Conservation (phyloP, 2,888 invertebrate species). For the Lasioglossum oenotherae region DNA sequence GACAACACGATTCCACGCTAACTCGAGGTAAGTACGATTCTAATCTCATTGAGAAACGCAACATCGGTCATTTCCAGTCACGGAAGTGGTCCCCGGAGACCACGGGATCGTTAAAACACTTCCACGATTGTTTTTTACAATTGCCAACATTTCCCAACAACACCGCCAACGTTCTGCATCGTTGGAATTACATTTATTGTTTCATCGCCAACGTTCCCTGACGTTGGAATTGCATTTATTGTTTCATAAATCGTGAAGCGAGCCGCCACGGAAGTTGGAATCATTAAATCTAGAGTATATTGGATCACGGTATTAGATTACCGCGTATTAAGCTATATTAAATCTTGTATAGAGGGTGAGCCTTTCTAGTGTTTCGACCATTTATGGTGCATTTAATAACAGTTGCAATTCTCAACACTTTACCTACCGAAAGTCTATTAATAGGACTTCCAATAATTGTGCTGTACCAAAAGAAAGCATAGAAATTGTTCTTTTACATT, state of each 20-base stretch:
- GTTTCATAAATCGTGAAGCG: constrained; percentile 20
- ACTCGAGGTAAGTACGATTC: constrained; percentile 59
- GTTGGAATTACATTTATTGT: not conserved
- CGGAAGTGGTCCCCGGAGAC: not conserved
- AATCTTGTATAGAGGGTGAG: not conserved
- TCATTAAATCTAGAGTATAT: constrained; percentile 32
- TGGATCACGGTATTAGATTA: constrained; percentile 29
- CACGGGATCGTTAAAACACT: not conserved
- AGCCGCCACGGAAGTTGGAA: constrained; percentile 13
- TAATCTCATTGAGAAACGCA: constrained; percentile 61
- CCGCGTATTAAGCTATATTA: constrained; percentile 9
- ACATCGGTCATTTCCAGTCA: constrained; percentile 43
- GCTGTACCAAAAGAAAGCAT: too few relatives aligned
- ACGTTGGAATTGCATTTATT: not conserved
- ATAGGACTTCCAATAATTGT: too few relatives aligned
- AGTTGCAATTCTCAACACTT: not conserved
- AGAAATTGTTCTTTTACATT: too few relatives aligned
- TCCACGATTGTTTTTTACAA: not conserved
- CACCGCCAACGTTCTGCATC: not conserved
- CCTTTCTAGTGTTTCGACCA: not conserved
- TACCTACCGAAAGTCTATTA: too few relatives aligned
- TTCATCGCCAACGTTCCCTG: not conserved
- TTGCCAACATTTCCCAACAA: not conserved
- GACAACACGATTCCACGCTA: constrained; percentile 63
- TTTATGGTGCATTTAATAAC: not conserved